phyloP scores from a whole-genome alignment of 1,140 invertebrate genomes.

The Drosophila funebris region DNA sequence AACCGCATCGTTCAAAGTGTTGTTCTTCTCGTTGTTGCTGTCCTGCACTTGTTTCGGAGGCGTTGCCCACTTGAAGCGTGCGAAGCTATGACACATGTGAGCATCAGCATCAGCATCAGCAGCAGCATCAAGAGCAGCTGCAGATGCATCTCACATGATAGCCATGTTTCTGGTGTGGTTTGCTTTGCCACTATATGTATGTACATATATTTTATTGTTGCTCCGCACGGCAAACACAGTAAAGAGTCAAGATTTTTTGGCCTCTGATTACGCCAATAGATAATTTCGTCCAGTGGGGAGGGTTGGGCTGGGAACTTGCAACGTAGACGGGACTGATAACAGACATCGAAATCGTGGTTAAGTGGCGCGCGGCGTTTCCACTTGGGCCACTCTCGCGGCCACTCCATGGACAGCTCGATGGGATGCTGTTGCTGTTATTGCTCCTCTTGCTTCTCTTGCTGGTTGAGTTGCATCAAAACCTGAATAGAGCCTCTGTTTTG shows the following conservation, averaged over 20 bases:
- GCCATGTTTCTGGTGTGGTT: not conserved
- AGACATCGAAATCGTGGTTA: conserved; percentile 64
- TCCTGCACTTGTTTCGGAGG: conserved; percentile 53
- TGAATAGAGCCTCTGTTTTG: conserved; percentile 48
- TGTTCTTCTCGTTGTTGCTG: conserved; percentile 14
- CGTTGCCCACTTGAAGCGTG: conserved; percentile 52
- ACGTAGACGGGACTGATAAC: conserved; percentile 36
- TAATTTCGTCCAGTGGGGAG: conserved; percentile 12
- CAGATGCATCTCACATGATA: conserved; percentile 32
- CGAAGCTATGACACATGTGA: conserved; percentile 40
- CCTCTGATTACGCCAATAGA: conserved; percentile 63
- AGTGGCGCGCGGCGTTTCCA: conserved; percentile 45
- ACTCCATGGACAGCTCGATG: not conserved
- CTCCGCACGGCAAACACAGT: conserved; percentile 13
- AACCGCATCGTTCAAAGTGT: conserved; percentile 45
- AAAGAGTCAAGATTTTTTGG: conserved; percentile 53
- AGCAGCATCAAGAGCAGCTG: conserved; percentile 17
- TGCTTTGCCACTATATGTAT: no score
- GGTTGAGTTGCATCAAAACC: conserved; percentile 3
- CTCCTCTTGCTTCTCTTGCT: not conserved
- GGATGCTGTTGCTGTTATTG: not conserved
- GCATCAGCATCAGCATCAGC: conserved; percentile 16
- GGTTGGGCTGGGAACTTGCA: conserved; percentile 15
- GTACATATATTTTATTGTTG: conserved; percentile 29
- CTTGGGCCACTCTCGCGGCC: not conserved